A percentile compares a stretch with the other conserved stretches of the same genome.
These are phyloP conservation scores for Drosophila chauvacae DNA, from an alignment of 1,140 invertebrate species.

Conservation along the genomic window DNA sequence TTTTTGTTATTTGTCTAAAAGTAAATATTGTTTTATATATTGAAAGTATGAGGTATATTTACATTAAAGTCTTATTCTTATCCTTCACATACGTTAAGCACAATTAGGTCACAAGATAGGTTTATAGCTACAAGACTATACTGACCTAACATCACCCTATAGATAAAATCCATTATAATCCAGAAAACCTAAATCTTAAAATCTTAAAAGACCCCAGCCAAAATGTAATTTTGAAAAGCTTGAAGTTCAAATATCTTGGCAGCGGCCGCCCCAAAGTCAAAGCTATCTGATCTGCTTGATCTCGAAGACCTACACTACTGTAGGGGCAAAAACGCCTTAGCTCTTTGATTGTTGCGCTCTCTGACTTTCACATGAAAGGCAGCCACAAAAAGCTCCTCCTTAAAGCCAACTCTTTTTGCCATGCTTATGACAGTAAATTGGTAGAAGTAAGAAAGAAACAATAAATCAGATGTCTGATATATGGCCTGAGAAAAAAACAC, in stretches of 20 bases:
- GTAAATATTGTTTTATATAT: too few species aligned
- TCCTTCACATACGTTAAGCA: too few species aligned
- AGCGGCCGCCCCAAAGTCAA: constrained; percentile 2
- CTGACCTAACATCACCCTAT: not conserved
- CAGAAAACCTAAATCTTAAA: not conserved
- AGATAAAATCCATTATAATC: not conserved
- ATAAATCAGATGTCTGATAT: constrained; percentile 33
- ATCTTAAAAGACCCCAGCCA: not conserved
- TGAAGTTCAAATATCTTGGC: constrained; percentile 5
- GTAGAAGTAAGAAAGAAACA: constrained; percentile 24
- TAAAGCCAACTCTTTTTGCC: constrained; percentile 25
- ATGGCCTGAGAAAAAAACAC: constrained; percentile 42
- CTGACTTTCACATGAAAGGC: constrained; percentile 12
- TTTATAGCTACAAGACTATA: not conserved
- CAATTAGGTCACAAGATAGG: not conserved
- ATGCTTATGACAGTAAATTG: constrained; percentile 40
- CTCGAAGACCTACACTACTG: constrained; percentile 36
- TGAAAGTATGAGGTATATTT: too few species aligned
- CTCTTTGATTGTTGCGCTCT: constrained; percentile 39
- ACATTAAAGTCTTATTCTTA: too few species aligned
- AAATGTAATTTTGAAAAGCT: not conserved
- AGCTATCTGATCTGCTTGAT: constrained; percentile 32
- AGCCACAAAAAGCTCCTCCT: constrained; percentile 13
- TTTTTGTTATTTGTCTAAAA: too few species aligned
- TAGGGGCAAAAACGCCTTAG: constrained; percentile 22